Evolutionary conservation across 2,797 vertebrate genomes (phyloP).

Genomic region (Thamnophis elegans): DNA sequence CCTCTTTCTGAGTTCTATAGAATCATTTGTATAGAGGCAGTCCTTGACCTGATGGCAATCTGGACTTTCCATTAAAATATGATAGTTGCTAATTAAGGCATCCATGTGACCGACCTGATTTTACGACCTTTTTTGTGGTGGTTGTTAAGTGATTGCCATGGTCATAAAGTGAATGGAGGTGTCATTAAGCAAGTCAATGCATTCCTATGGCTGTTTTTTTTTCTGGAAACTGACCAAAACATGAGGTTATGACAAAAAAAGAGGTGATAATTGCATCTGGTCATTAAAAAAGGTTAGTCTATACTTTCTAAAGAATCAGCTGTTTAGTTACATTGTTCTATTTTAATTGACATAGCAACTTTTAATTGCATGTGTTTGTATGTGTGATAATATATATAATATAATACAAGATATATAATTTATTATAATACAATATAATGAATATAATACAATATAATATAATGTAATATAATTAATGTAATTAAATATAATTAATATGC

Average conservation of each 20-base stretch:
- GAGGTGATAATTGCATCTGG: neutral
- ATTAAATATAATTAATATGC: neutral
- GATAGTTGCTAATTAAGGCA: neutral
- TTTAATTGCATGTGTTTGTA: neutral
- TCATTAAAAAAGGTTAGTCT: neutral
- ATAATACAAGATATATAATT: neutral
- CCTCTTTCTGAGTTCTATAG: neutral
- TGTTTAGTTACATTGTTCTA: neutral
- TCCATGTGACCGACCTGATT: neutral
- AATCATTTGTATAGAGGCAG: neutral
- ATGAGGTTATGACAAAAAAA: neutral
- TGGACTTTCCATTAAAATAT: neutral
- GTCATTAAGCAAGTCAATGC: neutral
- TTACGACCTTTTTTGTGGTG: neutral
- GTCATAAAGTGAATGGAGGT: neutral
- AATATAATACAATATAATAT: neutral
- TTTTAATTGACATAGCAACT: neutral
- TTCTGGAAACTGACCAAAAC: neutral
- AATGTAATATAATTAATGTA: neutral
- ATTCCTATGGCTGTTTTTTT: neutral
- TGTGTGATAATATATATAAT: neutral
- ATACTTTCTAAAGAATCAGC: slow-evolving; percentile 24
- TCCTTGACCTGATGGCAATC: neutral
- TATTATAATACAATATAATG: neutral
- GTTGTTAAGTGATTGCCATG: neutral